Percentiles rank a stretch among this genome's conserved stretches.
These are phyloP conservation scores for Plestiodon gilberti DNA, from an alignment of 2,113 vertebrate species.

Conservation along the genomic window DNA sequence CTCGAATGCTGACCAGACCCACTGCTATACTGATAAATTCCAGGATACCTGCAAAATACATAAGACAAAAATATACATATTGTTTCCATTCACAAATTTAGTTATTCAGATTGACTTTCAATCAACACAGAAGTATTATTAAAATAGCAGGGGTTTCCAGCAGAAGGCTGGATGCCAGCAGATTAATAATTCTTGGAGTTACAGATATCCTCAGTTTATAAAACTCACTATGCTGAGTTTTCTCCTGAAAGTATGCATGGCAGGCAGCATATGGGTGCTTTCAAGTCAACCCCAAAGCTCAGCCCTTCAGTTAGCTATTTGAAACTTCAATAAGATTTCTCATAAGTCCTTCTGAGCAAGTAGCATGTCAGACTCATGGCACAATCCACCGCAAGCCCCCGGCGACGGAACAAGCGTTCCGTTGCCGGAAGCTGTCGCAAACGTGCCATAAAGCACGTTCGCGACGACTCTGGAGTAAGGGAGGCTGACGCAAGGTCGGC, in stretches of 20 bases:
- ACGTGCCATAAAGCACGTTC: too few relatives aligned
- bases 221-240: conserved; percentile 7
- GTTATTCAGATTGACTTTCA: background rate
- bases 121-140: conserved; percentile 2
- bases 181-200: conserved; percentile 5
- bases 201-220: background rate
- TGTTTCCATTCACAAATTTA: conserved; percentile 3
- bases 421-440: too few relatives aligned
- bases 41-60: conserved; percentile 87
- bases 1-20: conserved; percentile 97
- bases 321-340: background rate
- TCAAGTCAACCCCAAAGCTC: conserved; percentile 44
- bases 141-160: conserved; percentile 17
- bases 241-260: conserved; percentile 28
- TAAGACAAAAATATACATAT: conserved; percentile 36
- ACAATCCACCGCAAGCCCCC: too few relatives aligned
- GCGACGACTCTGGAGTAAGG: too few relatives aligned
- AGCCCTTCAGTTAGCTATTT: background rate
- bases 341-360: background rate
- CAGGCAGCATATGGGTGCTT: background rate
- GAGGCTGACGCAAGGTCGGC: too few relatives aligned
- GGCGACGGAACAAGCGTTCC: too few relatives aligned
- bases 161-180: conserved; percentile 1
- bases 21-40: conserved; percentile 99
- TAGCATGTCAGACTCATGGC: background rate